Base-by-base conservation (phyloP, 2,797 vertebrate genomes). In the Psittacula derbiana region DNA sequence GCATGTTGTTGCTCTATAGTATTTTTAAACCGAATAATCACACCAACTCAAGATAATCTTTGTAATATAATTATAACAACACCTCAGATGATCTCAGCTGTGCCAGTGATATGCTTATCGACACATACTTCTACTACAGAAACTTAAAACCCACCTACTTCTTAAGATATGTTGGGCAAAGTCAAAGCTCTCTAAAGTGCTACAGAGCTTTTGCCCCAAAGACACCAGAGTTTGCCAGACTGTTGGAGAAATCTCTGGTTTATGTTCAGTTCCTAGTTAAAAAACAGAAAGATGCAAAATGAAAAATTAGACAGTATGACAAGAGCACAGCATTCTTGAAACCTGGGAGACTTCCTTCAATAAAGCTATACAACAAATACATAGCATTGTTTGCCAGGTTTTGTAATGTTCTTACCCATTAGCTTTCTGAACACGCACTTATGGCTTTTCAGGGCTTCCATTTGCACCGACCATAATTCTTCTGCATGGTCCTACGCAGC, bases 391-490 rank as follows among this genome's bases (percentile, higher is more conserved):
- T 76, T 83, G 60, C 38, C 52, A 83, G 76, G n/a, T 75, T 80
- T 92, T 67, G 57, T 36, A 31, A 44, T 47, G 57, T 40, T 70
- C 96, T 95, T 96, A 96, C 93, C 90, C 75, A 28, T 52, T 27
- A 55, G 33, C 19, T 87, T 80, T 91, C 58, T 66, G 70, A 86
- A 52, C 12, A 92, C 80, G 76, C 36, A 41, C 57, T 76, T 31
- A 44, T 0, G 16, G 64, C 50, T 95, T 92, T 74, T 28, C 81
- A 69, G 50, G 75, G 58, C 38, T 84, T 44, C 78, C 30, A 0
- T 21, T 57, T 82, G 55, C 80, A n/a, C 41, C 47, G 0, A 16
- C 16, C 53, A 27, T 30, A 3, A 1, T 17, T 75, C 44, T 73
- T 33, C 85, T 6, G 19, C 58, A 31, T 1, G 20, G 16, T 87